Conservation (phyloP, 2,797 vertebrate genomes). For the Bufotes viridis region DNA sequence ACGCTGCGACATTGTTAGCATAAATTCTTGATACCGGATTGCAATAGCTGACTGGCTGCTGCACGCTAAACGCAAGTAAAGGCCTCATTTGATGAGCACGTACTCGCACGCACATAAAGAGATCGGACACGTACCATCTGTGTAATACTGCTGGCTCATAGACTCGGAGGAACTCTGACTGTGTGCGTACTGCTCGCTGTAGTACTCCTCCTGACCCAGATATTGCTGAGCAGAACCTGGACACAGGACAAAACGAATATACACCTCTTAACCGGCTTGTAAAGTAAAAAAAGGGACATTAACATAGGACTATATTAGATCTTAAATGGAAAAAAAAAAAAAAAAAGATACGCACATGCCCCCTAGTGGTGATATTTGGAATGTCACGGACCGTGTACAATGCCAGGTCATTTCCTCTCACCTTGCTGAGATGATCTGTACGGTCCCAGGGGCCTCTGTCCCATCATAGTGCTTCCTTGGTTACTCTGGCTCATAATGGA, state of each 20-base stretch:
- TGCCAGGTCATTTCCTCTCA: conserved; percentile 64
- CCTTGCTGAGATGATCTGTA: conserved; percentile 94
- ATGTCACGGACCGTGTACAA: neutral
- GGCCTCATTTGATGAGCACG: too few relatives aligned
- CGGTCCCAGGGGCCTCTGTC: conserved; percentile 89
- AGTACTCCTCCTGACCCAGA: conserved; percentile 94
- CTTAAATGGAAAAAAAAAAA: too few relatives aligned
- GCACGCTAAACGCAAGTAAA: neutral
- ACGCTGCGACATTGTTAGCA: too few relatives aligned
- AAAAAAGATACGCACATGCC: neutral
- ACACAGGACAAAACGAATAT: conserved; percentile 61
- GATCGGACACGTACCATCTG: conserved; percentile 83
- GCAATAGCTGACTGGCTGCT: neutral
- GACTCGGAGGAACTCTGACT: conserved; percentile 88
- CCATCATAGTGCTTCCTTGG: conserved; percentile 90
- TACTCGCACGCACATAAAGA: too few relatives aligned
- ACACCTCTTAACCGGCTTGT: neutral
- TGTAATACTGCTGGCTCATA: conserved; percentile 93
- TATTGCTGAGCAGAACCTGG: conserved; percentile 92
- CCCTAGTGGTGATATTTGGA: neutral
- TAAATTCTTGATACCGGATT: neutral
- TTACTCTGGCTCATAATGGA: conserved; percentile 91
- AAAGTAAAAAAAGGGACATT: neutral
- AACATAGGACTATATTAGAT: too few relatives aligned
- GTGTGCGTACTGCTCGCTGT: conserved; percentile 91